Percentiles rank a stretch among this genome's conserved stretches.
Evolutionary conservation across 2,113 vertebrate genomes (phyloP).

Genomic region (Corythaixoides concolor): DNA sequence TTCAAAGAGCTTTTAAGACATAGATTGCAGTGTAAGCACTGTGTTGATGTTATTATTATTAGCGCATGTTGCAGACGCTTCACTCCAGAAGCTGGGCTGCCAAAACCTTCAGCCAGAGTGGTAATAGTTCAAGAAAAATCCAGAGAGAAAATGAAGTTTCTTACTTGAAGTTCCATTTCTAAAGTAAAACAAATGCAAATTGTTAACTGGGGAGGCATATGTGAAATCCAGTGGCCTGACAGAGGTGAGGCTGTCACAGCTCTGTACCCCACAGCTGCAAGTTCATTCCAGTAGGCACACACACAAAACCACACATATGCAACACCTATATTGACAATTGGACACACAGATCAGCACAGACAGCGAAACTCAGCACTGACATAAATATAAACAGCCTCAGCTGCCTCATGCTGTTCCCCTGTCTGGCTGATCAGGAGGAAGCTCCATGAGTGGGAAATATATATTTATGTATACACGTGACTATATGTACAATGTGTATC

Average conservation of each 20-base stretch:
- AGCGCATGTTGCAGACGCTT: not conserved
- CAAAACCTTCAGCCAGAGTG: not conserved
- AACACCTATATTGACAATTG: not conserved
- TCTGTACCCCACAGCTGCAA: accelerated
- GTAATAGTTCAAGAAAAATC: not conserved
- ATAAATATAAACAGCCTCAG: not conserved
- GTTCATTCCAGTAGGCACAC: not conserved
- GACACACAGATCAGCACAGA: not conserved
- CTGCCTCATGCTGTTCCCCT: not conserved
- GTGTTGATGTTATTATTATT: not conserved
- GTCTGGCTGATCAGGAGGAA: not conserved
- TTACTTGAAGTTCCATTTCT: not conserved
- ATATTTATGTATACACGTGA: not conserved
- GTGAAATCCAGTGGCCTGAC: not conserved
- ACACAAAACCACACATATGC: not conserved
- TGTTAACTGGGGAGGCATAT: not conserved
- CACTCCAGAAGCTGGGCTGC: not conserved
- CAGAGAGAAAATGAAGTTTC: not conserved
- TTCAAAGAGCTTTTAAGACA: slow-evolving; percentile 20
- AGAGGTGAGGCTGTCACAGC: not conserved
- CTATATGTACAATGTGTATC: not conserved
- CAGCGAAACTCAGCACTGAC: not conserved
- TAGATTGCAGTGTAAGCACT: not conserved
- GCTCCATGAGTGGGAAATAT: not conserved
- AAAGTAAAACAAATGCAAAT: not conserved